Percentiles rank a stretch among this genome's conserved stretches.
These are phyloP conservation scores for Sebastiscus albofasciatus DNA, from an alignment of 2,797 vertebrate species.

Conservation along the genomic window DNA sequence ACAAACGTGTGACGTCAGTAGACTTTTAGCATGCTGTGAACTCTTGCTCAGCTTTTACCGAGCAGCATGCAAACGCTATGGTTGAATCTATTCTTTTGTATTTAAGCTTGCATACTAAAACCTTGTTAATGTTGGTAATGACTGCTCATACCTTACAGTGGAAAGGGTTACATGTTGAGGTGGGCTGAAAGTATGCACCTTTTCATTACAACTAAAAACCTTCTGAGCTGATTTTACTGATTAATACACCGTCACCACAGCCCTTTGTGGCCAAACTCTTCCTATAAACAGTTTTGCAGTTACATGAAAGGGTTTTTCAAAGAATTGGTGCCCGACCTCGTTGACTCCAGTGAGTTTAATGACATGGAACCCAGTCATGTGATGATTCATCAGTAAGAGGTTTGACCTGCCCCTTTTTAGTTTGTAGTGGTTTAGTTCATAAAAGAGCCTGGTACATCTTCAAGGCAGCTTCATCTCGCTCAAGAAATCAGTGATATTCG, in stretches of 20 bases:
- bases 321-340: neutral
- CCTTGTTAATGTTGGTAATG: neutral
- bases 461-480: conserved; percentile 1
- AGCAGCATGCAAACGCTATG: neutral
- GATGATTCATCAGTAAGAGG: conserved; percentile 10
- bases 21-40: neutral
- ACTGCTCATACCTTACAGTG: neutral
- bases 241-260: neutral
- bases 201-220: neutral
- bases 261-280: neutral
- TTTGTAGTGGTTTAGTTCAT: conserved; percentile 27
- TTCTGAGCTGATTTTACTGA: neutral
- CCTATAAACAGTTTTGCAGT: neutral
- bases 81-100: neutral
- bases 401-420: neutral
- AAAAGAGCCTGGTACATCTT: neutral
- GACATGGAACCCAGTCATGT: neutral
- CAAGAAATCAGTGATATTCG: conserved; percentile 43
- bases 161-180: neutral
- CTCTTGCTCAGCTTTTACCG: neutral
- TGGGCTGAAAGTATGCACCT: neutral
- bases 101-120: neutral
- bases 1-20: neutral
- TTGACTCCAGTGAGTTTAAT: neutral
- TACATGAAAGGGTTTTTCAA: neutral